Evolutionary conservation across 2,888 invertebrate genomes (phyloP).

Genomic region (Drosophila aldrichi): DNA sequence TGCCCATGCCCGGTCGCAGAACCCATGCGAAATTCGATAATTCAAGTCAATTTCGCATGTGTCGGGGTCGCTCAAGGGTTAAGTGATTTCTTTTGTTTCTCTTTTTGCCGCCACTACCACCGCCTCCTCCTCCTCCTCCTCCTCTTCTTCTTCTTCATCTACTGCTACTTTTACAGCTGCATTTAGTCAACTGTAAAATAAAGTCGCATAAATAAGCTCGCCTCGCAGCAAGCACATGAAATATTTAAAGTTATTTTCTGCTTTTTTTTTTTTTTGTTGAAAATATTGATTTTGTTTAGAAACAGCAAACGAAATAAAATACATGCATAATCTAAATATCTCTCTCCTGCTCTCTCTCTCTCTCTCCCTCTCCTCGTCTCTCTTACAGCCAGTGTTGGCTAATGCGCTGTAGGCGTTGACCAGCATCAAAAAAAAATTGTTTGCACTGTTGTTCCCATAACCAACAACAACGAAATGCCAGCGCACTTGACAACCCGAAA

Average conservation of each 20-base stretch:
- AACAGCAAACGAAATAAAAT: not conserved
- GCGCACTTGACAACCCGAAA: conserved; percentile 3
- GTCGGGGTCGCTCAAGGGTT: conserved; percentile 76
- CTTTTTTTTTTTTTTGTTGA: conserved; percentile 20
- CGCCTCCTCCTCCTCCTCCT: conserved; percentile 7
- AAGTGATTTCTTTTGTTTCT: conserved; percentile 74
- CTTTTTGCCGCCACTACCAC: conserved; percentile 14
- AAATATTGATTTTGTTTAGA: conserved; percentile 53
- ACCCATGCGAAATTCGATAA: conserved; percentile 68
- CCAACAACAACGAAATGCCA: conserved; percentile 28
- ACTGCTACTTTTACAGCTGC: conserved; percentile 12
- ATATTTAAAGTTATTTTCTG: conserved; percentile 52
- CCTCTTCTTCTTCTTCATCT: conserved; percentile 24
- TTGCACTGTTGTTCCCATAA: conserved; percentile 55
- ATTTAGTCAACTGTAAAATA: conserved; percentile 72
- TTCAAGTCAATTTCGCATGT: conserved; percentile 77
- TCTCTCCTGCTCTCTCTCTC: not conserved
- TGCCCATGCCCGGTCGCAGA: conserved; percentile 42
- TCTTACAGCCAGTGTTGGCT: conserved; percentile 10
- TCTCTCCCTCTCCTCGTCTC: not conserved
- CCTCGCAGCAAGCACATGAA: conserved; percentile 34
- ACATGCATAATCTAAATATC: not conserved
- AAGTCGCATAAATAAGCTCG: conserved; percentile 67
- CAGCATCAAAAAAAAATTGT: conserved; percentile 56
- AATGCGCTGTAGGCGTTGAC: conserved; percentile 53